A percentile compares a stretch with the other conserved stretches of the same genome.
These are phyloP conservation scores for Myotis vivesi DNA, from an alignment of 2,797 vertebrate genomes.

Conservation along the genomic window DNA sequence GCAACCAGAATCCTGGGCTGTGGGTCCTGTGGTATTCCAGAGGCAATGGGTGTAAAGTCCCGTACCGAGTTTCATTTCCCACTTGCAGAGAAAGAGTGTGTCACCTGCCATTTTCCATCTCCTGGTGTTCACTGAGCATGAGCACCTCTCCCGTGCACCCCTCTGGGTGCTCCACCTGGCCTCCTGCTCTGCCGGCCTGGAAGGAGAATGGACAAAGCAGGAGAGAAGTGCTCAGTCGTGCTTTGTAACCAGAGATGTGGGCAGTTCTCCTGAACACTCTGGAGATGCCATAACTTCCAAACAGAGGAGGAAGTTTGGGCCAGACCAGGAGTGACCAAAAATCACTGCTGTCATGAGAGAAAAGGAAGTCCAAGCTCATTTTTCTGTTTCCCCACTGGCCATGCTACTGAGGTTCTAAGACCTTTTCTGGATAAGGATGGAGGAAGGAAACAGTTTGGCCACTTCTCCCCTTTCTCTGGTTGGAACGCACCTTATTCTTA, in stretches of 20 bases:
- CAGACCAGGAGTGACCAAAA: not conserved
- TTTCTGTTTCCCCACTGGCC: not conserved
- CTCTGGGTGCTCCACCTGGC: not conserved
- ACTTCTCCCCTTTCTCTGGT: not conserved
- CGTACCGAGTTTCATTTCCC: conserved; percentile 50
- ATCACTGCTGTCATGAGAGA: not conserved
- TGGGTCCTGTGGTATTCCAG: not conserved
- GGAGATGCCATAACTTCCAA: not conserved
- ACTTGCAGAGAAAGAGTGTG: not conserved
- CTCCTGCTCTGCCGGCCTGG: not conserved
- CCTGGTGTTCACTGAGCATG: not conserved
- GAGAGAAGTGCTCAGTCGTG: not conserved
- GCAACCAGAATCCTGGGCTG: not conserved
- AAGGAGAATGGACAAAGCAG: not conserved
- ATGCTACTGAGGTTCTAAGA: not conserved
- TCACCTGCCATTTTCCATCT: not conserved
- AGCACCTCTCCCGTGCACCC: not conserved
- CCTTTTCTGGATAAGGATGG: not conserved
- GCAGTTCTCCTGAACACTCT: not conserved
- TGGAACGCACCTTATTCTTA: not conserved
- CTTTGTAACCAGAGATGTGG: not conserved
- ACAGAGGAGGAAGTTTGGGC: conserved; percentile 4
- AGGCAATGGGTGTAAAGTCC: not conserved
- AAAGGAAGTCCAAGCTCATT: not conserved
- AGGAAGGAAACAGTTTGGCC: not conserved